phyloP scores from a whole-genome alignment of 2,888 invertebrate genomes.

The Parnassius orleans region DNA sequence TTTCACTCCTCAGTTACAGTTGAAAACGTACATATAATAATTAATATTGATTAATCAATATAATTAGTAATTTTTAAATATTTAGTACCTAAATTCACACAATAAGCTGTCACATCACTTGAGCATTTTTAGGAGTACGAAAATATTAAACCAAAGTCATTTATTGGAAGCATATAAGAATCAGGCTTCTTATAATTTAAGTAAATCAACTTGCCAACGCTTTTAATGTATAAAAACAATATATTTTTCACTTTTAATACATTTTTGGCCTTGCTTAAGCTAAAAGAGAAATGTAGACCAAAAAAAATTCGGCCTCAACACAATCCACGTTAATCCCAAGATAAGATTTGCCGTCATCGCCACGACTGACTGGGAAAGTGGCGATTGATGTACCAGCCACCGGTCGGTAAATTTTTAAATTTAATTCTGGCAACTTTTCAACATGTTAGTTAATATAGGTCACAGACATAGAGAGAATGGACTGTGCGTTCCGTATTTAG shows the following conservation, averaged over 20 bases:
- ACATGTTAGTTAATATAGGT: no score
- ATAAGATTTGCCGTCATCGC: no score
- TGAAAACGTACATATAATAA: not conserved
- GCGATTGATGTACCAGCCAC: no score
- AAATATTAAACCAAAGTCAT: conserved; percentile 1
- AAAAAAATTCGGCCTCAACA: no score
- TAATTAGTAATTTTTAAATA: not conserved
- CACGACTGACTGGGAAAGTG: no score
- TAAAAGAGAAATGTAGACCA: not conserved
- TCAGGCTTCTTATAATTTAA: not conserved
- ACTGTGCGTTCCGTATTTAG: no score
- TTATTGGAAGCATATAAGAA: not conserved
- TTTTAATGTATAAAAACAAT: conserved; percentile 3
- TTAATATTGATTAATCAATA: not conserved
- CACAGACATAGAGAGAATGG: no score
- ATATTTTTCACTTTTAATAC: not conserved
- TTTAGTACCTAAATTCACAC: conserved; percentile 1
- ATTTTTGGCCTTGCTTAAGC: conserved; percentile 1
- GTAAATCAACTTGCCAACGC: conserved; percentile 4
- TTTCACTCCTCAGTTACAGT: not conserved
- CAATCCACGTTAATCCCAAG: no score
- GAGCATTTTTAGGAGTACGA: not conserved
- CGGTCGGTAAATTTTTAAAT: no score
- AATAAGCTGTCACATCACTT: conserved; percentile 4
- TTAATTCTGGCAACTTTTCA: no score